A percentile compares a stretch with the other conserved stretches of the same genome.
phyloP scores from a whole-genome alignment of 2,888 invertebrate genomes.

The Malacosoma neustria region DNA sequence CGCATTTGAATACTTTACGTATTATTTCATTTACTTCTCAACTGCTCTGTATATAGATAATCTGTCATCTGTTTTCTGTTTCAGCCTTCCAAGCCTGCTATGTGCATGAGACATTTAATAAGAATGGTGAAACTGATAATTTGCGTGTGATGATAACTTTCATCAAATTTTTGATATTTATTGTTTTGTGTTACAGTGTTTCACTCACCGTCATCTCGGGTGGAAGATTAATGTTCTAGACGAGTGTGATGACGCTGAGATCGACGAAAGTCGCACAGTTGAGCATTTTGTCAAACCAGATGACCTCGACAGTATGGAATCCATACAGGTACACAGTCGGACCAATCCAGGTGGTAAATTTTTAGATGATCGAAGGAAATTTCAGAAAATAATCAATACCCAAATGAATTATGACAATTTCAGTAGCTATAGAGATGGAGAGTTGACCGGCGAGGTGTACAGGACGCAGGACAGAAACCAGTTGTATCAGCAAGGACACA shows the following conservation, averaged over 20 bases:
- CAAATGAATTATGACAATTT: conserved; percentile 67
- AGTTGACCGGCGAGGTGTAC: conserved; percentile 43
- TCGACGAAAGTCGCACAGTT: conserved; percentile 67
- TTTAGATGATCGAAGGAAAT: conserved; percentile 52
- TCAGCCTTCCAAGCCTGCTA: conserved; percentile 70
- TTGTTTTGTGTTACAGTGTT: conserved; percentile 80
- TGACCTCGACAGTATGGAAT: conserved; percentile 62
- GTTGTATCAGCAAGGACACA: conserved; percentile 34
- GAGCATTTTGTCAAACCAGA: conserved; percentile 50
- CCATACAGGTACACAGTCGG: conserved; percentile 79
- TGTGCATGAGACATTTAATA: conserved; percentile 57
- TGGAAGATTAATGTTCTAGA: conserved; percentile 96
- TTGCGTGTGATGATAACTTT: too few species aligned
- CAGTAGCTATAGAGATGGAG: conserved; percentile 52
- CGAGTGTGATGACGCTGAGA: conserved; percentile 79
- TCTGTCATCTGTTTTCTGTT: conserved; percentile 68
- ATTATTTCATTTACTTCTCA: conserved; percentile 7
- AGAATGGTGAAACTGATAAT: conserved; percentile 47
- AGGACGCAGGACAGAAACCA: conserved; percentile 25
- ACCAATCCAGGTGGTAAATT: conserved; percentile 76
- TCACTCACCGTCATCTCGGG: conserved; percentile 93
- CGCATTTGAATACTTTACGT: too few species aligned
- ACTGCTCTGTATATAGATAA: conserved; percentile 51
- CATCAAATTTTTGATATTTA: conserved; percentile 4
- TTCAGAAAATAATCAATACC: conserved; percentile 63